phyloP scores from a whole-genome alignment of 2,113 vertebrate species.

The Mola mola region DNA sequence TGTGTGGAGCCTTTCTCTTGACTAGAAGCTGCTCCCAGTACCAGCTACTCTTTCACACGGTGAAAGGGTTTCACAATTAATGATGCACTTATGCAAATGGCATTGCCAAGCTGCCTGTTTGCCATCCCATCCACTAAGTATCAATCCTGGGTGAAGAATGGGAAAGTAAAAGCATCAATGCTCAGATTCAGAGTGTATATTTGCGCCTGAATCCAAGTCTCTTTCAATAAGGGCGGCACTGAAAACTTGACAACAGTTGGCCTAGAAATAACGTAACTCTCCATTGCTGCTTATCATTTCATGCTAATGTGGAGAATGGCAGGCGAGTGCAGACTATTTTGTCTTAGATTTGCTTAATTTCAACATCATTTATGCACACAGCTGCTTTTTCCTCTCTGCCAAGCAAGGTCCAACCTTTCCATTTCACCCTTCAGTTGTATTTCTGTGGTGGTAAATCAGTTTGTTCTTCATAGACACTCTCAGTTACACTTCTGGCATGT shows the following conservation, averaged over 20 bases:
- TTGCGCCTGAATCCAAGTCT: slow-evolving; percentile 11
- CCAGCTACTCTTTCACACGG: slow-evolving; percentile 68
- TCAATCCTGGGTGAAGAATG: slow-evolving; percentile 64
- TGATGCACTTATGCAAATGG: slow-evolving; percentile 81
- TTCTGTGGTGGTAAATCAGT: slow-evolving; percentile 23
- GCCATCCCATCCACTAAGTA: slow-evolving; percentile 60
- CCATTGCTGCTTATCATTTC: slow-evolving; percentile 6
- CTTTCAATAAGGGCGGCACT: slow-evolving; percentile 7
- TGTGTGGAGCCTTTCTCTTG: slow-evolving; percentile 63
- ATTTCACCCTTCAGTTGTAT: slow-evolving; percentile 6
- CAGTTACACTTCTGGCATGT: slow-evolving; percentile 10
- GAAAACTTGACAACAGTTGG: slow-evolving; percentile 9
- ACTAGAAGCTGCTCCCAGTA: slow-evolving; percentile 59
- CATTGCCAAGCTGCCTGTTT: slow-evolving; percentile 54
- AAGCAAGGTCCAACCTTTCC: slow-evolving; percentile 7
- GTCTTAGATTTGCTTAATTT: too few species aligned
- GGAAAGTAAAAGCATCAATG: slow-evolving; percentile 44
- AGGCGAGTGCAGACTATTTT: not conserved
- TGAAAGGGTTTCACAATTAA: slow-evolving; percentile 78
- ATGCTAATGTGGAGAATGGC: slow-evolving; percentile 7
- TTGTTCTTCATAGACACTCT: slow-evolving; percentile 31
- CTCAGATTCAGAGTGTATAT: slow-evolving; percentile 17
- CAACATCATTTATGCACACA: not conserved
- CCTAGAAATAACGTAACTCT: slow-evolving; percentile 1
- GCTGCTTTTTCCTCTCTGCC: slow-evolving; percentile 41